Evolutionary conservation across 2,888 invertebrate genomes (phyloP).

Genomic region (Amphipoea lucens): DNA sequence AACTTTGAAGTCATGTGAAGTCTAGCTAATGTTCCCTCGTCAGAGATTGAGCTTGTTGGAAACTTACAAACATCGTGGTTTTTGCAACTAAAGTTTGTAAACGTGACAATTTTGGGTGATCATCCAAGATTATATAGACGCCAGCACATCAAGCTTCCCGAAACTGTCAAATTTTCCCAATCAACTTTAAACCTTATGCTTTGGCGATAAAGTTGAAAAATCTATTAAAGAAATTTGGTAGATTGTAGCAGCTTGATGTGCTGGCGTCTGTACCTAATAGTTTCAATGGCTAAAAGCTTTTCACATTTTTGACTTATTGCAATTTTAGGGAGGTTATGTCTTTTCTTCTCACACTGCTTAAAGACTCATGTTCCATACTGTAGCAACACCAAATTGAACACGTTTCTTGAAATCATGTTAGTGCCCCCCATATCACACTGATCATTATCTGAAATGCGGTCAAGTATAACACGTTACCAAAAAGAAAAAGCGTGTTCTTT

Average conservation of each 20-base stretch:
- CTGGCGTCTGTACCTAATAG: not conserved
- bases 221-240: too few species aligned
- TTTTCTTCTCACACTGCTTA: not conserved
- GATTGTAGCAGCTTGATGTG: too few species aligned
- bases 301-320: not conserved
- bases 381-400: constrained; percentile 27
- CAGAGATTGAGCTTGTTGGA: constrained; percentile 24
- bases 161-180: too few species aligned
- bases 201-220: too few species aligned
- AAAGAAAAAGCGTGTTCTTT: constrained; percentile 25
- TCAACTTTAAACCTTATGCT: too few species aligned
- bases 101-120: constrained; percentile 25
- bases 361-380: not conserved
- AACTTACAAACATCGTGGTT: constrained; percentile 46
- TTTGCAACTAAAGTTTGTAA: constrained; percentile 24
- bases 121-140: constrained; percentile 2
- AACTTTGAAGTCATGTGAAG: constrained; percentile 51
- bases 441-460: constrained; percentile 53
- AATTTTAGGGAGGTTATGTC: too few species aligned
- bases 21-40: constrained; percentile 35
- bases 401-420: constrained; percentile 39
- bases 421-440: constrained; percentile 26
- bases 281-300: not conserved
- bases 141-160: too few species aligned
- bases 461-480: constrained; percentile 40